A percentile compares a stretch with the other conserved stretches of the same genome.
phyloP scores from a whole-genome alignment of 1,140 invertebrate species.

The Batillaria attramentaria region DNA sequence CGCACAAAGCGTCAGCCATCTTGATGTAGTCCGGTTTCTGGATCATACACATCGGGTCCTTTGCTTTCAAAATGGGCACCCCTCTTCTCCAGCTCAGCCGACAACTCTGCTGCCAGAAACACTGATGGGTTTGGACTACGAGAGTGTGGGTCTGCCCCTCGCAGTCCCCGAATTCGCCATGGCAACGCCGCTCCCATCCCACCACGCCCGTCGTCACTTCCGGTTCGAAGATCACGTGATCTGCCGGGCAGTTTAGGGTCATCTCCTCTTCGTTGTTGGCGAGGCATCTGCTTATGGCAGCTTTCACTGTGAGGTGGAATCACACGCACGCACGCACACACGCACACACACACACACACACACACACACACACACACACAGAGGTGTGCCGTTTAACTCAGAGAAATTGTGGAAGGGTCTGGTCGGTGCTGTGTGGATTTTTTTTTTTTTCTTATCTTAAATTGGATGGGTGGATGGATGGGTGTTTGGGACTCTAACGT shows the following conservation, averaged over 20 bases:
- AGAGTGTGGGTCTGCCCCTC: slow-evolving; percentile 20
- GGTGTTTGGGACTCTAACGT: too few species aligned
- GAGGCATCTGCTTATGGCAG: slow-evolving; percentile 26
- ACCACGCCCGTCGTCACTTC: slow-evolving; percentile 24
- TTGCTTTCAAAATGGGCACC: slow-evolving; percentile 9
- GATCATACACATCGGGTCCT: neutral
- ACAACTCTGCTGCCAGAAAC: slow-evolving; percentile 30
- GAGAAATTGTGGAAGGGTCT: too few species aligned
- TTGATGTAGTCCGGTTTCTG: neutral
- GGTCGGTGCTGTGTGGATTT: too few species aligned
- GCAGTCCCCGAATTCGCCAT: slow-evolving; percentile 13
- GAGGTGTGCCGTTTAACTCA: too few species aligned
- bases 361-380: neutral
- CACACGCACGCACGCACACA: slow-evolving; percentile 6
- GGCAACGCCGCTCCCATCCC: neutral
- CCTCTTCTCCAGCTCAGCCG: slow-evolving; percentile 11
- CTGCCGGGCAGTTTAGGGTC: slow-evolving; percentile 16
- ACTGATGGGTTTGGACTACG: slow-evolving; percentile 21
- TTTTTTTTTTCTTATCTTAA: too few species aligned
- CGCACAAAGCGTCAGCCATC: neutral
- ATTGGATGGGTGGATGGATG: too few species aligned
- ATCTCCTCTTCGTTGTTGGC: slow-evolving; percentile 19
- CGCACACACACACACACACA: neutral
- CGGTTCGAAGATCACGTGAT: slow-evolving; percentile 37
- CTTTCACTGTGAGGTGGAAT: slow-evolving; percentile 23